A percentile compares a stretch with the other conserved stretches of the same genome.
phyloP scores from a whole-genome alignment of 1,140 invertebrate species.

The Helicoverpa zea region DNA sequence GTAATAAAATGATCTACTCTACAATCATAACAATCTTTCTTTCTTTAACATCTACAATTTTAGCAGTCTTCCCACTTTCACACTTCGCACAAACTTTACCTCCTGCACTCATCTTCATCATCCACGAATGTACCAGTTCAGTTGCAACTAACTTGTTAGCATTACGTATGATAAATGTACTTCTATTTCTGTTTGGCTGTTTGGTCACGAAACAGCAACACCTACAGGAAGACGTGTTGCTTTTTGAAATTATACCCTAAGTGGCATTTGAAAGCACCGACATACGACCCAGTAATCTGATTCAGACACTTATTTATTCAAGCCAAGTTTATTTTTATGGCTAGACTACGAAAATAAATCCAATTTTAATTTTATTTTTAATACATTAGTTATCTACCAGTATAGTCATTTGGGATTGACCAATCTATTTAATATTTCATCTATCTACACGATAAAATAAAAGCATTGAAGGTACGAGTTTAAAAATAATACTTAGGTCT shows the following conservation, averaged over 20 bases:
- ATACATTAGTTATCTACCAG: too few species aligned
- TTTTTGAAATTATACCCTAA: conserved; percentile 20
- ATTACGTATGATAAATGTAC: conserved; percentile 34
- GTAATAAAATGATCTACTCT: too few species aligned
- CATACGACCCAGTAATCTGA: not conserved
- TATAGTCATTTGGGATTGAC: too few species aligned
- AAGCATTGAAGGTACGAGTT: too few species aligned
- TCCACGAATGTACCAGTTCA: conserved; percentile 6
- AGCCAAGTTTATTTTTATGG: not conserved
- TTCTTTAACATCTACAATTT: too few species aligned
- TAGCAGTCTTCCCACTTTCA: not conserved
- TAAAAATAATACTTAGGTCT: too few species aligned
- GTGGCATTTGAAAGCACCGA: conserved; percentile 10
- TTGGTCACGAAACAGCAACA: conserved; percentile 22
- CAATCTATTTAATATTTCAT: too few species aligned
- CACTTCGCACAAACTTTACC: not conserved
- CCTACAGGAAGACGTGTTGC: conserved; percentile 15
- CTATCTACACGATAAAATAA: too few species aligned
- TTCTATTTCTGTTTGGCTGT: conserved; percentile 26
- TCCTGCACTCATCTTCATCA: not conserved
- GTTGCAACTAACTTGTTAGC: conserved; percentile 36
- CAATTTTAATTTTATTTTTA: too few species aligned
- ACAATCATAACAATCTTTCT: too few species aligned
- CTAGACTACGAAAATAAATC: not conserved
- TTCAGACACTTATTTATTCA: not conserved